Evolutionary conservation across 2,888 invertebrate genomes (phyloP), one percentile per base, ranked within the genome.

Genomic region (Dinocampus coccinellae): DNA sequence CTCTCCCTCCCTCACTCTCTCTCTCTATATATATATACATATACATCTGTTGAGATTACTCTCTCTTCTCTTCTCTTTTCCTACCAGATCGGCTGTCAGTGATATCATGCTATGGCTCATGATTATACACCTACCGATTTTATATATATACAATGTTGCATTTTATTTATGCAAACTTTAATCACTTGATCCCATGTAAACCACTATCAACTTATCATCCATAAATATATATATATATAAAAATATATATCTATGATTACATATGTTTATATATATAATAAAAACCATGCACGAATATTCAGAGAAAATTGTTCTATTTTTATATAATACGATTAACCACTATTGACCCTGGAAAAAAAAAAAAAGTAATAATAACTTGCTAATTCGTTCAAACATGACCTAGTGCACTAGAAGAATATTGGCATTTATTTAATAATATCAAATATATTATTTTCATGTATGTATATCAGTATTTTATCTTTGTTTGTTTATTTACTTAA

Each of bases 81-180:
- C 47, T 9, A 47, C 16, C 47, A 75, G 78, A 80, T 80, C 76
- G 75, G 69, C 73, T 70, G 72, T 74, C 75, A 77, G 77, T 78
- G 80, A 81, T 81, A 81, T 77, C 73, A 70, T 72, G 76, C 80
- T 81, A 80, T 78, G 77, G 79, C 79, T 77, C 76, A 73, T 80
- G 80, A 81, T 81, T 80, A 80, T 78, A 80, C 72, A 78, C 78
- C 75, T 47, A 75, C 63, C 73, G 70, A 73, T 66, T 53, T n/a
- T n/a, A 69, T 47, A 47, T 47, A 47, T 20, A 47, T 47, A 16
- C 47, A 72, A 71, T 69, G 67, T 73, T 73, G 76, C 66, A 68
- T 72, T 75, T 78, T 78, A 80, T 80, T 78, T 76, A 78, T 78
- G 77, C 72, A 73, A 76, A 71, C 75, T 70, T 34, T 34, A 66